Conservation (phyloP, 2,888 invertebrate genomes). For the Agrochola macilenta region DNA sequence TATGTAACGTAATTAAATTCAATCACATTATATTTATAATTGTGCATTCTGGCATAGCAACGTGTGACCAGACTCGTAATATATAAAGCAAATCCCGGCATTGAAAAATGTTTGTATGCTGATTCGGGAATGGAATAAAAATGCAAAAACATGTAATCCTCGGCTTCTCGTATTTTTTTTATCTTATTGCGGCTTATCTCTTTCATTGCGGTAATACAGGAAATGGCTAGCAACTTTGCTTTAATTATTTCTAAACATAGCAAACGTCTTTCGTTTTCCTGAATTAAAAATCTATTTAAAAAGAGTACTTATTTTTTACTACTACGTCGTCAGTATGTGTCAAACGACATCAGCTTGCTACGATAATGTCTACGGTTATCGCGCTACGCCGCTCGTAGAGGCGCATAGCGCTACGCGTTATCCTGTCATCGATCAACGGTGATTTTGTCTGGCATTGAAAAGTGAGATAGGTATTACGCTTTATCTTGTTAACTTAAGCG, state of each 20-base stretch:
- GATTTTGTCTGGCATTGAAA: background rate
- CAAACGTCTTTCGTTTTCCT: background rate
- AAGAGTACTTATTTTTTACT: slow-evolving; percentile 5
- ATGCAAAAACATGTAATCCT: slow-evolving; percentile 59
- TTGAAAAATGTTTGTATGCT: slow-evolving; percentile 61
- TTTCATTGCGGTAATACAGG: slow-evolving; percentile 28
- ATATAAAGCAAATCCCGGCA: slow-evolving; percentile 56
- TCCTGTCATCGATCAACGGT: slow-evolving; percentile 15
- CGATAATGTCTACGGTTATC: slow-evolving; percentile 25
- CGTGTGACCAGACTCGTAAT: slow-evolving; percentile 34
- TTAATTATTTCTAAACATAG: slow-evolving; percentile 21
- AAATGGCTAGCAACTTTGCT: slow-evolving; percentile 31
- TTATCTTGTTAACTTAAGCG: background rate
- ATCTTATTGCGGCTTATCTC: slow-evolving; percentile 38
- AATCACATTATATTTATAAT: slow-evolving; percentile 8
- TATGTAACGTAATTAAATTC: slow-evolving; percentile 13
- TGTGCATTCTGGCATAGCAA: background rate
- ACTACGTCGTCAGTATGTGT: too few relatives aligned
- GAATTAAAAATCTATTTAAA: background rate
- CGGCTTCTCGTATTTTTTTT: slow-evolving; percentile 49
- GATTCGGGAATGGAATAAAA: slow-evolving; percentile 56
- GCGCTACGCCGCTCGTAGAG: slow-evolving; percentile 30
- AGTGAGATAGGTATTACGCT: background rate
- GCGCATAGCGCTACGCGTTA: slow-evolving; percentile 25
- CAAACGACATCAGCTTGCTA: slow-evolving; percentile 19